A percentile compares a stretch with the other conserved stretches of the same genome.
Conservation (phyloP, 2,888 invertebrate genomes). For the Bugulina stolonifera region DNA sequence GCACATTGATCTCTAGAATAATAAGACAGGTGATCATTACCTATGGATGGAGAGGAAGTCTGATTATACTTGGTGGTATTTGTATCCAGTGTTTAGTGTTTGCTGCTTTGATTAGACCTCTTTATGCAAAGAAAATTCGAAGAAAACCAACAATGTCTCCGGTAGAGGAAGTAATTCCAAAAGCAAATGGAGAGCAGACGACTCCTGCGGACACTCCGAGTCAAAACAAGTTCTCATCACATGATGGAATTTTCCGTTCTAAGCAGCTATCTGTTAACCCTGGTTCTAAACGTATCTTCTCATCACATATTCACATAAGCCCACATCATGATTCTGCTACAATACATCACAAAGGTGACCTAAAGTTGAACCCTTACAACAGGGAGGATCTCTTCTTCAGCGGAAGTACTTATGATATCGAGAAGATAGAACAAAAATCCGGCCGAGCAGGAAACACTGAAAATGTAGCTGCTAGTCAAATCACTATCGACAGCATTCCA, state of each 20-base stretch:
- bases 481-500: slow-evolving; percentile 12
- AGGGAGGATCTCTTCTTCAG: slow-evolving; percentile 19
- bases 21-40: background rate
- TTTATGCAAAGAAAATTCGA: background rate
- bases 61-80: slow-evolving; percentile 16
- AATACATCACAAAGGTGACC: background rate
- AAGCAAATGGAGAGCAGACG: background rate
- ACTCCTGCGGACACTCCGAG: background rate
- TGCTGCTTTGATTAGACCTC: slow-evolving; percentile 16
- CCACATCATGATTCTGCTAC: background rate
- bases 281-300: background rate
- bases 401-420: slow-evolving; percentile 21
- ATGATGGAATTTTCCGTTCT: slow-evolving; percentile 4
- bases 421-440: background rate
- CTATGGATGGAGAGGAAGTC: slow-evolving; percentile 25
- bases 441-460: background rate
- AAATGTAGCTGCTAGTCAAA: slow-evolving; percentile 4
- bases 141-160: background rate
- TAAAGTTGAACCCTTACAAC: slow-evolving; percentile 5
- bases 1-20: slow-evolving; percentile 8
- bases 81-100: slow-evolving; percentile 23
- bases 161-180: slow-evolving; percentile 25
- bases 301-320: slow-evolving; percentile 19
- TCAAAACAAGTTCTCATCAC: background rate
- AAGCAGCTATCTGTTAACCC: background rate